Base-by-base conservation (phyloP, 2,888 invertebrate species). In the Thymelicus sylvestris region DNA sequence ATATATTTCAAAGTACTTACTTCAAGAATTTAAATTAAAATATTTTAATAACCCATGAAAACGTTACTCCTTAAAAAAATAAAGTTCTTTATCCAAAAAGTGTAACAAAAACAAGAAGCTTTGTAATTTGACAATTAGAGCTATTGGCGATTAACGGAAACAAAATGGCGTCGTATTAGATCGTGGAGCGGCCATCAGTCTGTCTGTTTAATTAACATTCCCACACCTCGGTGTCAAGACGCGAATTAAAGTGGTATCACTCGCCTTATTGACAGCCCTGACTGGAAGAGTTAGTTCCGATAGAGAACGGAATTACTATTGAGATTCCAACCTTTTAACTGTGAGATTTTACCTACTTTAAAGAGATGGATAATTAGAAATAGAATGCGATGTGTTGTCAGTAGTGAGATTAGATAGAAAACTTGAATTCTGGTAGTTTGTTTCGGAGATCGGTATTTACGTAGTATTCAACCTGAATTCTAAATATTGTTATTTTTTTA, bases 181-280 rank as follows among this genome's bases (percentile, higher is more conserved):
- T 57, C 68, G 63, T 48, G 44, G 75, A 76, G 77, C 74, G 75
- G 81, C 84, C 82, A 86, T 88, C 90, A 81, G 81, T 89, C 86
- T 78, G 82, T 81, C 82, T 83, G 85, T 90, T 91, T 91, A 91
- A 92, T 91, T 89, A 91, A 90, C 91, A 91, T 91, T 91, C 91
- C 86, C 71, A 81, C 88, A 87, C 87, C 87, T 86, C 80, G 78
- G 79, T 82, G 85, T 87, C 87, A 88, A 85, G 88, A 86, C 83
- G 84, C 82, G 87, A 89, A 90, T 91, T 90, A 89, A 89, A 89
- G 87, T 87, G 85, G 84, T 85, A 87, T 88, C 89, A 88, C 82
- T 86, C 83, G 80, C 85, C 86, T 62, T 89, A 90, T 90, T 90
- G 91, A 89, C 88, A 86, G 84, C 72, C 7, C 62, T 38, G 48